Evolutionary conservation across 2,797 vertebrate genomes (phyloP).

Genomic region (Parauchenoglanis punctatus): DNA sequence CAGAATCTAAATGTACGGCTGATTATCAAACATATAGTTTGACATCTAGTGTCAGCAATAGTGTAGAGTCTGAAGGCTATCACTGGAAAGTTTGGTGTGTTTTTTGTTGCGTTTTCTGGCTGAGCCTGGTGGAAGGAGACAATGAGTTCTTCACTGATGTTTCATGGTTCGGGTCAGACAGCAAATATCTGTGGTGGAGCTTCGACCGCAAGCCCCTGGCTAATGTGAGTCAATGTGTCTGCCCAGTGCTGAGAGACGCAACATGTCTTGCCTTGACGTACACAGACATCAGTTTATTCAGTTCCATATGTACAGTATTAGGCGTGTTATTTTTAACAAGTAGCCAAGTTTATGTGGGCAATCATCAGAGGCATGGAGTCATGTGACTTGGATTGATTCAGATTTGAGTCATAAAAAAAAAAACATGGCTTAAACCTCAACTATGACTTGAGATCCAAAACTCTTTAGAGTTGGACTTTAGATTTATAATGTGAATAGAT

Average conservation of each 20-base stretch:
- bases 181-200: conserved; percentile 79
- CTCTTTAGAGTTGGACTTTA: background rate
- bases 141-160: conserved; percentile 66
- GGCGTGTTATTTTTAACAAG: conserved; percentile 32
- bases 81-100: background rate
- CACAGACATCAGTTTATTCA: conserved; percentile 43
- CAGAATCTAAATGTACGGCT: background rate
- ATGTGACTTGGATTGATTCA: background rate
- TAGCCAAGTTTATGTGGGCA: conserved; percentile 24
- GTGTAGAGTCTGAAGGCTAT: background rate
- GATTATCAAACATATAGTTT: background rate
- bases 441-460: background rate
- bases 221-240: conserved; percentile 79
- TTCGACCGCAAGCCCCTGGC: conserved; percentile 68
- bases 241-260: conserved; percentile 69
- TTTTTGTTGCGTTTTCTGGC: conserved; percentile 41
- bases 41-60: background rate
- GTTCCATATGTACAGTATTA: conserved; percentile 38
- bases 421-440: background rate
- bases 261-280: conserved; percentile 70
- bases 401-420: conserved; percentile 7
- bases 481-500: background rate
- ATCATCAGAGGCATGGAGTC: background rate
- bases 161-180: conserved; percentile 75
- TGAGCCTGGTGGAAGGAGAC: conserved; percentile 51